phyloP scores from a whole-genome alignment of 2,888 invertebrate genomes.

The Scaptodrosophila latifasciaeformis region DNA sequence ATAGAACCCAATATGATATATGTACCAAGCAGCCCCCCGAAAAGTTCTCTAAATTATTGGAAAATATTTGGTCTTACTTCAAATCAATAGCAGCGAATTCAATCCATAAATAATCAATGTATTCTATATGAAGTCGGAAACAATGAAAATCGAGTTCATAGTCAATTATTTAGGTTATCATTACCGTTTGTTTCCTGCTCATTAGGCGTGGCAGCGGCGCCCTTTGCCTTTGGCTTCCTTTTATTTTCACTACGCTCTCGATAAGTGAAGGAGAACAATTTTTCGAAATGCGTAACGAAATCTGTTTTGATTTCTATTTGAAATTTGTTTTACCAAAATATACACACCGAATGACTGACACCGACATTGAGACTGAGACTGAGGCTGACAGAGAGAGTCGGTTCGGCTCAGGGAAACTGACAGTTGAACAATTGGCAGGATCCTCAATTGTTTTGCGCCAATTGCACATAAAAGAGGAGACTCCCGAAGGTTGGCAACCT shows the following conservation, averaged over 20 bases:
- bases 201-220: background rate
- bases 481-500: no score
- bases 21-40: no score
- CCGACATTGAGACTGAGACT: conserved; percentile 8
- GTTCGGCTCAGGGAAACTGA: background rate
- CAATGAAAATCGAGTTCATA: no score
- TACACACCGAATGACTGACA: background rate
- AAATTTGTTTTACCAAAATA: conserved; percentile 46
- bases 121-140: no score
- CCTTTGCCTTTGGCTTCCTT: background rate
- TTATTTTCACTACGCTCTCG: background rate
- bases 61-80: no score
- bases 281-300: conserved; percentile 47
- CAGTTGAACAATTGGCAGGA: background rate
- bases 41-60: no score
- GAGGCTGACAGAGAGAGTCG: background rate
- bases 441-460: background rate
- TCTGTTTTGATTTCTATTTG: conserved; percentile 57
- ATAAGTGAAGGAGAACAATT: background rate
- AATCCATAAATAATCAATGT: no score
- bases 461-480: no score
- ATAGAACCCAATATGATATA: no score
- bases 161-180: no score
- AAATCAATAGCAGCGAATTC: no score
- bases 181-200: background rate